phyloP scores from a whole-genome alignment of 2,888 invertebrate species.

The Pycnomerus fuliginosus region DNA sequence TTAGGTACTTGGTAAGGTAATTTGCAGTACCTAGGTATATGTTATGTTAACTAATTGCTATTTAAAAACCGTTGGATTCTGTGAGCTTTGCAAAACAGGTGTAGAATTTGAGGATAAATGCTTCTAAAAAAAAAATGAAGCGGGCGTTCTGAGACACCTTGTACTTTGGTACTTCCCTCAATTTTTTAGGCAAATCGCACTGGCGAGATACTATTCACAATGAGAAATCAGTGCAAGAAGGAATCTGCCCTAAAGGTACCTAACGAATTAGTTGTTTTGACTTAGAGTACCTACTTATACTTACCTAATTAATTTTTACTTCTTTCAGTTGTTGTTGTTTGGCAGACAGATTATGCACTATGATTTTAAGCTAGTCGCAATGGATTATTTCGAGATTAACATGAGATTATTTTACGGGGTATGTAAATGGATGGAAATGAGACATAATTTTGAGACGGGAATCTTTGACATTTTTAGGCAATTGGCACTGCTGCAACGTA shows the following conservation, averaged over 20 bases:
- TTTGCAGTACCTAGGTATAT: too few relatives aligned
- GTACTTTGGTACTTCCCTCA: not conserved
- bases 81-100: too few relatives aligned
- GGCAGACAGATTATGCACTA: conserved; percentile 9
- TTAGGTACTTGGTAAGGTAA: too few relatives aligned
- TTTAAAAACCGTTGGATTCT: too few relatives aligned
- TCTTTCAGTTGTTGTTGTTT: conserved; percentile 6
- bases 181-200: conserved; percentile 6
- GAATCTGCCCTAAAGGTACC: conserved; percentile 4
- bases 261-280: not conserved
- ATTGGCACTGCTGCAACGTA: conserved; percentile 10
- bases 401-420: conserved; percentile 11
- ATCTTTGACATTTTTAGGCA: conserved; percentile 5
- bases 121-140: too few relatives aligned
- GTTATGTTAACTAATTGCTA: too few relatives aligned
- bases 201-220: conserved; percentile 4
- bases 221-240: conserved; percentile 4
- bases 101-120: too few relatives aligned
- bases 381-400: conserved; percentile 9
- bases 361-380: conserved; percentile 7
- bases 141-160: too few relatives aligned
- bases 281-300: not conserved
- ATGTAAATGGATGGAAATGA: not conserved
- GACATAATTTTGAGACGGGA: not conserved
- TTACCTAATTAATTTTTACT: not conserved